Base-by-base conservation (phyloP, 2,113 vertebrate species). In the Nymphicus hollandicus region DNA sequence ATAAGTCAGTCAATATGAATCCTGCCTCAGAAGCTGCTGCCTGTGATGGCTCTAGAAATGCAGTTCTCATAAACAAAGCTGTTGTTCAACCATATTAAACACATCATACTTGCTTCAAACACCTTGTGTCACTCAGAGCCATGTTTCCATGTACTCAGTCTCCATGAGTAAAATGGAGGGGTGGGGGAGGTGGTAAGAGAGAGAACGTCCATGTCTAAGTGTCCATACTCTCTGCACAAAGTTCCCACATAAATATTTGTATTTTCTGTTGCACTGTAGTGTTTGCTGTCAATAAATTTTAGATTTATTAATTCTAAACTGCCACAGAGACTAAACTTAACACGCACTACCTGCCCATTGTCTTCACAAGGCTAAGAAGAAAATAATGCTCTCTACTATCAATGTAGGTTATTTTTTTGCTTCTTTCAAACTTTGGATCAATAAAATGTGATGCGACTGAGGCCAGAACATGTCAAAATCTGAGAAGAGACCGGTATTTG, bases 161-260 rank as follows among this genome's bases (percentile, higher is more conserved):
- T 41, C 41, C 13, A 11, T 41, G 41, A 41, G 41, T 41, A 41
- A 13, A 41, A 41, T 41, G 41, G 41, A 13, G 13, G 41, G 12
- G 15, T 31, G 25, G 16, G 2, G 3, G n/a, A 33, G 10, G 4
- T 19, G 1, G 3, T 7, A 39, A 39, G 41, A 41, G 41, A 41
- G 41, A 41, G 41, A 14, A 61, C 3, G 79, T 50, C 43, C 17
- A 17, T 58, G 64, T 58, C 35, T 65, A 64, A 56, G 41, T 28
- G n/a, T 44, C 49, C 58, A 56, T 37, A 44, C 5, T 33, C 18
- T 66, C 29, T 52, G 28, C n/a, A 19, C 14, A 47, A 47, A 58
- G 29, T 41, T 86, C 25, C 41, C 29, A 61, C 25, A 5, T 41
- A 63, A 61, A 31, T 49, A 81, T 69, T 61, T 43, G 22, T 61